Percentiles rank a stretch among this genome's conserved stretches.
phyloP scores from a whole-genome alignment of 37 sponge, comb jelly and placozoan species.

The Hormiphora californensis region DNA sequence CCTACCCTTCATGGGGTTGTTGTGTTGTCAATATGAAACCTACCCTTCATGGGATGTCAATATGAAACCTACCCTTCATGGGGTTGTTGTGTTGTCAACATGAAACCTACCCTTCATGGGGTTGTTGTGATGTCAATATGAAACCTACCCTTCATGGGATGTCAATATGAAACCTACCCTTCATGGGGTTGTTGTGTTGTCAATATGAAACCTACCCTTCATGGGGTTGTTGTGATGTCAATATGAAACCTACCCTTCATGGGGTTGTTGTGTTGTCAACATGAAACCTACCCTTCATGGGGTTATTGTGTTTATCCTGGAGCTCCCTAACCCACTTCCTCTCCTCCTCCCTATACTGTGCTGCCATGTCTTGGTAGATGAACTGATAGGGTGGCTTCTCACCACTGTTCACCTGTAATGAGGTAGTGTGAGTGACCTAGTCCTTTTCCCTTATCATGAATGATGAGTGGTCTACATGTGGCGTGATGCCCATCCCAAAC shows the following conservation, averaged over 20 bases:
- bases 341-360: conserved; percentile 28
- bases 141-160: not conserved
- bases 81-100: not conserved
- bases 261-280: too few relatives aligned
- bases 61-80: not conserved
- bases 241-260: not conserved
- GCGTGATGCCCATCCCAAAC: not conserved
- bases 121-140: not conserved
- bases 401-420: conserved; percentile 8
- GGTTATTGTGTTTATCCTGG: conserved; percentile 23
- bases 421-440: not conserved
- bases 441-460: not conserved
- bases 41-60: not conserved
- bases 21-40: not conserved
- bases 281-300: conserved; percentile 30
- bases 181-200: not conserved
- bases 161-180: not conserved
- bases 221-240: not conserved
- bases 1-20: not conserved
- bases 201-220: not conserved
- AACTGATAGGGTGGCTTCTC: not conserved
- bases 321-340: not conserved
- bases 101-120: not conserved
- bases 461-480: not conserved
- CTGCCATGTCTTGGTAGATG: conserved; percentile 38